Evolutionary conservation across 2,113 vertebrate genomes (phyloP).

Genomic region (Thryonomys swinderianus): DNA sequence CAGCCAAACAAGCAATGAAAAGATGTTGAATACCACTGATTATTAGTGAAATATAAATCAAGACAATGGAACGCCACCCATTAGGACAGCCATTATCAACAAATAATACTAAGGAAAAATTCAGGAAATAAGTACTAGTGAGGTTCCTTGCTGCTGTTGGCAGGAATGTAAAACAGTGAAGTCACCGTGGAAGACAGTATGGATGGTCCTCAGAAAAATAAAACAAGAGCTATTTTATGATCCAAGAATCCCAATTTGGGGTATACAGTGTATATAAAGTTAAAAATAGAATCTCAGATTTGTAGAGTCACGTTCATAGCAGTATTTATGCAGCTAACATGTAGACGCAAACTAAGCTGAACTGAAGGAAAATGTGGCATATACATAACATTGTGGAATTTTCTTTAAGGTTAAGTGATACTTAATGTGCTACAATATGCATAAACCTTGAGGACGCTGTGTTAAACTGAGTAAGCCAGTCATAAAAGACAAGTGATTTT

Average conservation of each 20-base stretch:
- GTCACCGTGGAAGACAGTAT: not conserved
- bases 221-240: not conserved
- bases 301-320: not conserved
- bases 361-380: not conserved
- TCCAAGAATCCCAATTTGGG: not conserved
- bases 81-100: not conserved
- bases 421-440: not conserved
- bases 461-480: not conserved
- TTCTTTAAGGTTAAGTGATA: not conserved
- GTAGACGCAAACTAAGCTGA: not conserved
- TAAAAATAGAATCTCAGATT: not conserved
- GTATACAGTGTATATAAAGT: not conserved
- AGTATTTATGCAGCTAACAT: not conserved
- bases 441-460: not conserved
- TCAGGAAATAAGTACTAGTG: not conserved
- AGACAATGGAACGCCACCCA: not conserved
- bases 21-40: not conserved
- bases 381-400: not conserved
- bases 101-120: not conserved
- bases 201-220: not conserved
- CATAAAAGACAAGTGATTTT: not conserved
- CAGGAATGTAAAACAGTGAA: not conserved
- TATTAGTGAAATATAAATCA: not conserved
- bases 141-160: not conserved
- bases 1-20: not conserved